Conservation (phyloP, 2,888 invertebrate genomes). For the Phoenoteleia sp. region DNA sequence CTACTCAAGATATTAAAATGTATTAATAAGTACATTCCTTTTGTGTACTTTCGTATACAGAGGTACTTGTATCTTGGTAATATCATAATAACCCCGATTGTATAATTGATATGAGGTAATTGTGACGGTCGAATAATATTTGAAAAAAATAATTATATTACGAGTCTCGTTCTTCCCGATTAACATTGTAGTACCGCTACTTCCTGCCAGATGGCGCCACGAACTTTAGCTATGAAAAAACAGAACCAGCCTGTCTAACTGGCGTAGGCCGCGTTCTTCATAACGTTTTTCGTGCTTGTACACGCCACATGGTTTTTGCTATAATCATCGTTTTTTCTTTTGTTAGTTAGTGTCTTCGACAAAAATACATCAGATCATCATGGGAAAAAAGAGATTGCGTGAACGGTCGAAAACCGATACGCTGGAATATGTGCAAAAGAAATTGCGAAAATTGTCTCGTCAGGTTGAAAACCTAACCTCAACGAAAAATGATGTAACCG, state of each 20-base stretch:
- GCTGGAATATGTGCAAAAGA: neutral
- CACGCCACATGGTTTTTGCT: neutral
- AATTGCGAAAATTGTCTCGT: neutral
- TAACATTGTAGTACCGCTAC: constrained; percentile 4
- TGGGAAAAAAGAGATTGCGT: neutral
- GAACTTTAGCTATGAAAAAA: no score
- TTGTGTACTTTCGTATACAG: no score
- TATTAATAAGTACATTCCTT: no score
- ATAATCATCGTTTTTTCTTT: neutral
- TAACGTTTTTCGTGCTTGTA: constrained; percentile 27
- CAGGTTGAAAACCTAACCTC: neutral
- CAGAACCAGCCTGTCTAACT: no score
- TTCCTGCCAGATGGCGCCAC: no score
- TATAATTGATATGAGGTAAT: no score
- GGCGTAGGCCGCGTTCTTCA: constrained; percentile 14
- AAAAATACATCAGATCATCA: no score
- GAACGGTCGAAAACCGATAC: neutral
- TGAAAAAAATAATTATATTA: constrained; percentile 17
- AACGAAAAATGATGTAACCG: neutral
- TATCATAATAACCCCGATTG: no score
- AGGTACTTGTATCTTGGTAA: no score
- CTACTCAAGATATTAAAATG: no score
- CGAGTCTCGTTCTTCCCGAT: constrained; percentile 2
- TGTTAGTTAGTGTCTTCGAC: neutral
- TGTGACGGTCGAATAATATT: no score